Percentiles rank a stretch among this genome's conserved stretches.
phyloP scores from a whole-genome alignment of 92 coral and sea anemone species.

The Zoanthus solanderi region DNA sequence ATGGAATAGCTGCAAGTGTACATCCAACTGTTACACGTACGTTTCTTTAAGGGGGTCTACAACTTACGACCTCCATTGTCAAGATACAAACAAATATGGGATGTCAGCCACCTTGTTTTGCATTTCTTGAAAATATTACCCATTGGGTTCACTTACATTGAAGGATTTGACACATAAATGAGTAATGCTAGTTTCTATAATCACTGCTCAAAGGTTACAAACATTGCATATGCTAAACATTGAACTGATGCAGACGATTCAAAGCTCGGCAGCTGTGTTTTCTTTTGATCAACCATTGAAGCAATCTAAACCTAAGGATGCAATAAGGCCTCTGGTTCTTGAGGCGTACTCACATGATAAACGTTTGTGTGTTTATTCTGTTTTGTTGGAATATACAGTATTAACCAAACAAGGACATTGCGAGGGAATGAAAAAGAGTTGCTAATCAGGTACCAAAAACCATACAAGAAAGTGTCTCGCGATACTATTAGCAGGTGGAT shows the following conservation, averaged over 20 bases:
- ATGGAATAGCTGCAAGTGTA: too few relatives aligned
- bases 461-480: too few relatives aligned
- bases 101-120: constrained; percentile 23
- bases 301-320: constrained; percentile 47
- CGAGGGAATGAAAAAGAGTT: too few relatives aligned
- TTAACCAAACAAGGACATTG: too few relatives aligned
- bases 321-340: constrained; percentile 49
- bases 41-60: constrained; percentile 52
- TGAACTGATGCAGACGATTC: constrained; percentile 17
- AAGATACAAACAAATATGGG: constrained; percentile 57
- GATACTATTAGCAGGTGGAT: too few relatives aligned
- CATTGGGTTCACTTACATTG: too few relatives aligned
- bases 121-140: constrained; percentile 21
- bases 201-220: neutral
- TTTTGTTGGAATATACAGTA: too few relatives aligned
- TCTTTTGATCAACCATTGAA: constrained; percentile 46
- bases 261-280: constrained; percentile 44
- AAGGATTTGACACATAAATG: too few relatives aligned
- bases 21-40: too few relatives aligned
- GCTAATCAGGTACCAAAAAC: too few relatives aligned
- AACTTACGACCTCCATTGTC: constrained; percentile 21
- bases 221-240: too few relatives aligned
- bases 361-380: constrained; percentile 44
- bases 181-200: neutral
- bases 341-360: constrained; percentile 56